Evolutionary conservation across 2,888 invertebrate species (phyloP).

Genomic region (Plemyria rubiginata): DNA sequence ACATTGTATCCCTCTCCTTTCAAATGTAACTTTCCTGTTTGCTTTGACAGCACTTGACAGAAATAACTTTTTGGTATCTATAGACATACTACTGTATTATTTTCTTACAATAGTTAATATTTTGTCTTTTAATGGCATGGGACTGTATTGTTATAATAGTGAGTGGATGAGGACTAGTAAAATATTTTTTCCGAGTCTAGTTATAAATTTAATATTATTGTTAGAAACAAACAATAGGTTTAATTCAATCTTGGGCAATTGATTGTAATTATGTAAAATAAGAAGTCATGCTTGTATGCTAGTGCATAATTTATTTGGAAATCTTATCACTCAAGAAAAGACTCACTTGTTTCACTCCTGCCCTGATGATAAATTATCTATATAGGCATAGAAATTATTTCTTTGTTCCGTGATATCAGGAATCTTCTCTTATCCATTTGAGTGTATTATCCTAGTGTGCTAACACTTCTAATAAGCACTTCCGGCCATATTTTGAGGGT

Average conservation of each 20-base stretch:
- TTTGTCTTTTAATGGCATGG: conserved; percentile 31
- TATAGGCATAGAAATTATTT: too few species aligned
- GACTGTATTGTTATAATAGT: conserved; percentile 32
- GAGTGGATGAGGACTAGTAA: conserved; percentile 32
- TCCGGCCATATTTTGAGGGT: background rate
- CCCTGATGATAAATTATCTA: background rate
- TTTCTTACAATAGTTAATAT: conserved; percentile 21
- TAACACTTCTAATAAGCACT: background rate
- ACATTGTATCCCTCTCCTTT: conserved; percentile 4
- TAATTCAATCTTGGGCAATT: conserved; percentile 37
- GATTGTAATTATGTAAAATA: conserved; percentile 27
- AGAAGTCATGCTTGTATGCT: conserved; percentile 31
- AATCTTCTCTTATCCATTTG: background rate
- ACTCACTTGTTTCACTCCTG: background rate
- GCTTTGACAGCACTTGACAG: conserved; percentile 19
- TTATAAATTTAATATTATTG: conserved; percentile 38
- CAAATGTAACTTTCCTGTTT: conserved; percentile 1
- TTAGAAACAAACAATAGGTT: conserved; percentile 39
- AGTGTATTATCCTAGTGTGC: background rate
- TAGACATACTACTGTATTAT: conserved; percentile 21
- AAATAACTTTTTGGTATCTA: conserved; percentile 20
- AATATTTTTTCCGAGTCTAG: conserved; percentile 36
- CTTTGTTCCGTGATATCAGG: too few species aligned
- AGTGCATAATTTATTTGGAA: conserved; percentile 23
- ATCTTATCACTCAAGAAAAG: background rate